Evolutionary conservation across 2,888 invertebrate genomes (phyloP).

Genomic region (Neelides folsomi): DNA sequence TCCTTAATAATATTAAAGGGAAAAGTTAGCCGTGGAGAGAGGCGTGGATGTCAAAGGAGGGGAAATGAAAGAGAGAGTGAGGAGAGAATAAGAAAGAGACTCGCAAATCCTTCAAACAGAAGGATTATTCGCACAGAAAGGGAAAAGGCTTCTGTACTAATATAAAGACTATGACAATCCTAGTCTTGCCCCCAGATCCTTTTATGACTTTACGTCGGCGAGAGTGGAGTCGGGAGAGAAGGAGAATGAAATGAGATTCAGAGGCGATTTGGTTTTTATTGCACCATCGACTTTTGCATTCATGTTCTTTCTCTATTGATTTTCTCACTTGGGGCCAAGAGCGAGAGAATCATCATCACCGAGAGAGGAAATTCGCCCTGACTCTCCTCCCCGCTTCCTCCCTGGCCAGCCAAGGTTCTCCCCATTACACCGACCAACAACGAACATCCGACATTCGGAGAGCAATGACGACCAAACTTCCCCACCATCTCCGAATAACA

Average conservation of each 20-base stretch:
- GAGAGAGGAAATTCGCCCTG: slow-evolving; percentile 13
- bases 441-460: not conserved
- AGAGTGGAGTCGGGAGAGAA: slow-evolving; percentile 2
- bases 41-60: not conserved
- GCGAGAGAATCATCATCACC: slow-evolving; percentile 24
- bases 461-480: not conserved
- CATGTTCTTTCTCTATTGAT: slow-evolving; percentile 33
- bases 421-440: not conserved
- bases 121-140: slow-evolving; percentile 4
- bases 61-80: not conserved
- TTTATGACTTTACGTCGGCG: not conserved
- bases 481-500: not conserved
- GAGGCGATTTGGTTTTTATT: slow-evolving; percentile 34
- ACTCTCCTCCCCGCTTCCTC: slow-evolving; percentile 1
- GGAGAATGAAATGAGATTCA: slow-evolving; percentile 33
- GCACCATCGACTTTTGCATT: slow-evolving; percentile 34
- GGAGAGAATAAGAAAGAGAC: not conserved
- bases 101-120: not conserved
- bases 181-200: not conserved
- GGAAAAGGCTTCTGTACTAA: not conserved
- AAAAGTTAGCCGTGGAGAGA: not conserved
- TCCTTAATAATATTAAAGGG: not conserved
- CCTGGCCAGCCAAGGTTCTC: not conserved
- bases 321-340: slow-evolving; percentile 29
- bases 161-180: not conserved